phyloP scores from a whole-genome alignment of 2,113 vertebrate genomes.

The Nycticebus coucang region DNA sequence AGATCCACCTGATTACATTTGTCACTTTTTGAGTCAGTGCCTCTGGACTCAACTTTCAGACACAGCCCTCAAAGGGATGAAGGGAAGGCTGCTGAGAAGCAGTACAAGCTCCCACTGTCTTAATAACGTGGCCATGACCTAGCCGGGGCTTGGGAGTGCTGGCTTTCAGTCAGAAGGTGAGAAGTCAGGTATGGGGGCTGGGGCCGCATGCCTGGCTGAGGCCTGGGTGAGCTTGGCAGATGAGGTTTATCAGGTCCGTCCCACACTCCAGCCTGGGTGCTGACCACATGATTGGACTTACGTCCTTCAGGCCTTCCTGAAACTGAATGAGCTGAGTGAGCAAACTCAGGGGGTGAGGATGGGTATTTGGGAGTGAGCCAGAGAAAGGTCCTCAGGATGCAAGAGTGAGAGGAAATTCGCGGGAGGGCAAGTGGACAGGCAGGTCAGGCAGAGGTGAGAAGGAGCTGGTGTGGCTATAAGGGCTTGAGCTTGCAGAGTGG shows the following conservation, averaged over 20 bases:
- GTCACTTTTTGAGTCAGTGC: background rate
- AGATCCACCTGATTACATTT: background rate
- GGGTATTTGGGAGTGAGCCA: background rate
- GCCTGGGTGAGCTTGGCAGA: background rate
- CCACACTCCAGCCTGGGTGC: background rate
- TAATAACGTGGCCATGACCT: background rate
- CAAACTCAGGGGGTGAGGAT: background rate
- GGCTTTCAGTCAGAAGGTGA: background rate
- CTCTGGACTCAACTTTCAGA: background rate
- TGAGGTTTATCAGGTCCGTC: background rate
- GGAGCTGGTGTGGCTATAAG: rapidly evolving
- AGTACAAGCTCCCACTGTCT: background rate
- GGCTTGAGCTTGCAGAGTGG: background rate
- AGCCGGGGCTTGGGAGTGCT: too few relatives aligned
- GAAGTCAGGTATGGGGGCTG: background rate
- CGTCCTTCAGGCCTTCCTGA: background rate
- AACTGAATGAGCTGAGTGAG: background rate
- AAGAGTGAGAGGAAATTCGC: background rate
- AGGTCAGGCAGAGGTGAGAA: background rate
- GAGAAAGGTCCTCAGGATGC: too few relatives aligned
- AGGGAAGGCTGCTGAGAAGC: background rate
- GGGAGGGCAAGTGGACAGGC: rapidly evolving
- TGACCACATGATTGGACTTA: background rate
- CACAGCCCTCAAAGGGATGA: background rate
- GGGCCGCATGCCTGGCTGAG: background rate